These are phyloP conservation scores for Lutraria rhynchaena DNA, from an alignment of 1,140 invertebrate genomes.

Conservation along the genomic window DNA sequence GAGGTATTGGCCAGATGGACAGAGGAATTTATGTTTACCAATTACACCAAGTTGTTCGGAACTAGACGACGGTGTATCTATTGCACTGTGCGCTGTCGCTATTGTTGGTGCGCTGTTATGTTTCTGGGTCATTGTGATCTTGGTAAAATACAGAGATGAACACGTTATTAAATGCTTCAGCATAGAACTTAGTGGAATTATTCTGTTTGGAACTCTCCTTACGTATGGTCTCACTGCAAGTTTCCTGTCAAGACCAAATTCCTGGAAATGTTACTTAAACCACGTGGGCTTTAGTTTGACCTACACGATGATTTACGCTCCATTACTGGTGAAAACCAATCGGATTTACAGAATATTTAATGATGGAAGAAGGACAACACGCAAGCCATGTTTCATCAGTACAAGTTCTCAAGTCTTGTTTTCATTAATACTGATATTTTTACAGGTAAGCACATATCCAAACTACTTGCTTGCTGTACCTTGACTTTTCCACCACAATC, in stretches of 20 bases:
- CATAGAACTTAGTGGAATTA: conserved; percentile 72
- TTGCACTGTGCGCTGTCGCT: conserved; percentile 83
- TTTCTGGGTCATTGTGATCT: conserved; percentile 63
- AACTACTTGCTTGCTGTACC: too few species aligned
- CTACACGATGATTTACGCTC: conserved; percentile 89
- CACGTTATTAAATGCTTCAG: conserved; percentile 76
- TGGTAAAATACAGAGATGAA: conserved; percentile 67
- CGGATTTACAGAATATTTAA: conserved; percentile 94
- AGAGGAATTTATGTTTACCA: conserved; percentile 83
- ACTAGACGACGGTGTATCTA: conserved; percentile 77
- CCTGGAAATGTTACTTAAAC: conserved; percentile 88
- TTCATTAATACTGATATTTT: conserved; percentile 62
- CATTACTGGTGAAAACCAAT: conserved; percentile 94
- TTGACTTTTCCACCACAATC: too few species aligned
- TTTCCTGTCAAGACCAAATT: conserved; percentile 85
- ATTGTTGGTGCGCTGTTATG: conserved; percentile 82
- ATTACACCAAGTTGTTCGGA: conserved; percentile 65
- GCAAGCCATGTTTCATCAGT: conserved; percentile 68
- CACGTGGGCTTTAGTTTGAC: conserved; percentile 88
- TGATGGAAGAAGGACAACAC: conserved; percentile 84
- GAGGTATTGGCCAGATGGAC: conserved; percentile 79
- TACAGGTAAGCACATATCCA: conserved; percentile 73
- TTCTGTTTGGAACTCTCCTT: conserved; percentile 68
- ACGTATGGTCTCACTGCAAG: conserved; percentile 71
- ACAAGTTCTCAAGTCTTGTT: conserved; percentile 71